These are phyloP conservation scores for Setophaga petechia DNA, from an alignment of 2,113 vertebrate genomes.

Conservation along the genomic window DNA sequence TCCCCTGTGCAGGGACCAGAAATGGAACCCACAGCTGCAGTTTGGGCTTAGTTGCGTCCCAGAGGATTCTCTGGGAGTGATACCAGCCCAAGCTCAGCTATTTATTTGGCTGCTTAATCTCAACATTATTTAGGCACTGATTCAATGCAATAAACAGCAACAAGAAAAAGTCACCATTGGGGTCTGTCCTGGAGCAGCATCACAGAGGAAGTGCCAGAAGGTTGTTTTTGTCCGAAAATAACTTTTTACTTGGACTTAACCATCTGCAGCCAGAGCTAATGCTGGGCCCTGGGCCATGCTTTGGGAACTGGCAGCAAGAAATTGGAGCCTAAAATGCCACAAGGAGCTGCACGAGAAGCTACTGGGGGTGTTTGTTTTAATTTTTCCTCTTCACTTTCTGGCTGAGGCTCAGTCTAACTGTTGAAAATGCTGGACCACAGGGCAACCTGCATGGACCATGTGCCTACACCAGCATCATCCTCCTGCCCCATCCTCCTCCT, in stretches of 20 bases:
- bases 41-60: background rate
- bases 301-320: background rate
- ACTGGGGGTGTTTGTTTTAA: background rate
- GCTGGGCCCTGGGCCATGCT: background rate
- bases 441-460: background rate
- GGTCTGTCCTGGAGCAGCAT: background rate
- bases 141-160: background rate
- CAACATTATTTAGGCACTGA: background rate
- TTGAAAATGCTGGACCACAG: background rate
- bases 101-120: background rate
- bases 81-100: background rate
- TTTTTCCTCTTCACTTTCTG: background rate
- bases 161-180: background rate
- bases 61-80: background rate
- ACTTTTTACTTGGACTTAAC: background rate
- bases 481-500: background rate
- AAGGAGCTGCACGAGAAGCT: background rate
- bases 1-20: background rate
- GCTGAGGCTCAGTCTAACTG: background rate
- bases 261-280: background rate
- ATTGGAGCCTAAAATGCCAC: background rate
- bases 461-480: background rate
- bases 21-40: fast-evolving
- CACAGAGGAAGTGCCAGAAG: background rate
- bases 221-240: slow-evolving; percentile 9